phyloP scores from a whole-genome alignment of 2,113 vertebrate genomes.

The Lepus americanus region DNA sequence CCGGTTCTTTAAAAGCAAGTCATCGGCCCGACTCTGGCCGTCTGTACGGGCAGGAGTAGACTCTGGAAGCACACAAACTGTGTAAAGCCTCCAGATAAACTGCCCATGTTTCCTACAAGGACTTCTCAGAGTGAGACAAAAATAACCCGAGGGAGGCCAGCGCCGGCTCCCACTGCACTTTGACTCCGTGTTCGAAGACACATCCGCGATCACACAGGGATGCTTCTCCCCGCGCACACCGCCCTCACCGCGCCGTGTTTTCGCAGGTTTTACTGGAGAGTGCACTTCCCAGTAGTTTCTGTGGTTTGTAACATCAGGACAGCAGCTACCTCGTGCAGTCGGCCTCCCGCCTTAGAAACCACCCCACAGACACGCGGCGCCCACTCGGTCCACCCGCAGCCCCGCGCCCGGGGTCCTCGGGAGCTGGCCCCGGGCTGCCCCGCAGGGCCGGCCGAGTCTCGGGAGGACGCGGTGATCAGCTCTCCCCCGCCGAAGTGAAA shows the following conservation, averaged over 20 bases:
- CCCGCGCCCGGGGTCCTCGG: too few relatives aligned
- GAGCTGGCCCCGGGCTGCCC: not conserved
- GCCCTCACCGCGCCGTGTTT: not conserved
- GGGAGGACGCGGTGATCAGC: slow-evolving; percentile 23
- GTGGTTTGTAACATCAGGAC: slow-evolving; percentile 66
- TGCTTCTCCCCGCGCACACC: not conserved
- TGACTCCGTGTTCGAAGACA: slow-evolving; percentile 40
- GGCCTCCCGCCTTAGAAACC: not conserved
- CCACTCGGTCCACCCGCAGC: too few relatives aligned
- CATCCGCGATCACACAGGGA: slow-evolving; percentile 18
- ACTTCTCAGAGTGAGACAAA: slow-evolving; percentile 54
- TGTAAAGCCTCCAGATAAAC: slow-evolving; percentile 53
- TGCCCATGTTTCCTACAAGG: slow-evolving; percentile 26
- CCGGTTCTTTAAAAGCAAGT: slow-evolving; percentile 55
- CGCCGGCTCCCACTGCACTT: not conserved
- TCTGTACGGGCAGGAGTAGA: slow-evolving; percentile 47
- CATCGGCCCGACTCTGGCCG: slow-evolving; percentile 39
- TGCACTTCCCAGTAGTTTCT: not conserved
- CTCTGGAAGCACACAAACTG: slow-evolving; percentile 43
- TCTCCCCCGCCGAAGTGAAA: slow-evolving; percentile 60
- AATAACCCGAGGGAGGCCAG: slow-evolving; percentile 11
- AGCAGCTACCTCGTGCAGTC: slow-evolving; percentile 23
- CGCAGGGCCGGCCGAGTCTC: slow-evolving; percentile 6
- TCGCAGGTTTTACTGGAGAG: too few relatives aligned
- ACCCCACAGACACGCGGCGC: not conserved